Conservation (phyloP, 2,888 invertebrate species). For the Xanthorhoe spadicearia region DNA sequence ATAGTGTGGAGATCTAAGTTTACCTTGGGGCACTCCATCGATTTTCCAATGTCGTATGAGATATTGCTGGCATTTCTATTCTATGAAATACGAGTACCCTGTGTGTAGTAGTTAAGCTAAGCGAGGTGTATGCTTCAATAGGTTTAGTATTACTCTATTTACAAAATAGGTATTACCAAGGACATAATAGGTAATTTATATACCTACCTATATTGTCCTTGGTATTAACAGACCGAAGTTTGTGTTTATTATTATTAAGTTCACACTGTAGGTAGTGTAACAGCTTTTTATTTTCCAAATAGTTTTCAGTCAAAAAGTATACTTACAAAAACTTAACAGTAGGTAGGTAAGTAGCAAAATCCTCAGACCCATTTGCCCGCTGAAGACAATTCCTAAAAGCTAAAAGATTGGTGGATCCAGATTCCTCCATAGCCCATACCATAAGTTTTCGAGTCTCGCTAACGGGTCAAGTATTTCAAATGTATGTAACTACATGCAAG, state of each 20-base stretch:
- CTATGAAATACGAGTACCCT: slow-evolving; percentile 11
- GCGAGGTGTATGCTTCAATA: neutral
- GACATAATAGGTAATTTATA: no score
- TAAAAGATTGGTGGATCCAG: slow-evolving; percentile 40
- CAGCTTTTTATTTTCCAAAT: no score
- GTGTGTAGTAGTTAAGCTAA: neutral
- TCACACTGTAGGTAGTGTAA: no score
- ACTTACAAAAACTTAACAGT: no score
- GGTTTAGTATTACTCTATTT: neutral
- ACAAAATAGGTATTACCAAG: no score
- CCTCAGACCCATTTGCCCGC: neutral
- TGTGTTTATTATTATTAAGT: neutral
- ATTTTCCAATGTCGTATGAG: slow-evolving; percentile 16
- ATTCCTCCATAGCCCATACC: no score
- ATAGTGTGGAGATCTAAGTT: slow-evolving; percentile 19
- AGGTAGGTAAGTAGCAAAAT: neutral
- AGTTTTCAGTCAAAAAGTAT: no score
- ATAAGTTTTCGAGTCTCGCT: no score
- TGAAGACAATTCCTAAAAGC: slow-evolving; percentile 28
- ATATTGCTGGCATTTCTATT: slow-evolving; percentile 24
- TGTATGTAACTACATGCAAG: no score
- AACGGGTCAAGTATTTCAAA: no score
- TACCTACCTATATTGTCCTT: no score
- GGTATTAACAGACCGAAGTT: neutral
- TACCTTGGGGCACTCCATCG: slow-evolving; percentile 24